A percentile compares a stretch with the other conserved stretches of the same genome.
Evolutionary conservation across 2,113 vertebrate genomes (phyloP).

Genomic region (Saccopteryx bilineata): DNA sequence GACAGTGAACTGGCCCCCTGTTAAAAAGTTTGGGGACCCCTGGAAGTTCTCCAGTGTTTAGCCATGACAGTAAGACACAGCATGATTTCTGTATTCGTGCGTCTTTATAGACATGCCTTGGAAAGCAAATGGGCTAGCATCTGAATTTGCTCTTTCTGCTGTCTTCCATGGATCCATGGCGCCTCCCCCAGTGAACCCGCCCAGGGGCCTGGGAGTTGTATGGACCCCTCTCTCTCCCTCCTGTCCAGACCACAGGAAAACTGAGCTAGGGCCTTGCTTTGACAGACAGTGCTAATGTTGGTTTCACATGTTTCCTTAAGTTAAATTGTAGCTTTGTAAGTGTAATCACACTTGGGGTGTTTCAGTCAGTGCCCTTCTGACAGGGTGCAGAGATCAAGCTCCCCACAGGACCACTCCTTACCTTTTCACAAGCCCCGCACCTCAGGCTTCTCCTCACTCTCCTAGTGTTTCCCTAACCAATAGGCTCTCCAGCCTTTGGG

Average conservation of each 20-base stretch:
- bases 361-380: neutral
- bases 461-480: neutral
- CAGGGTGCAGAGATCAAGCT: neutral
- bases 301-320: neutral
- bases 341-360: neutral
- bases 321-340: neutral
- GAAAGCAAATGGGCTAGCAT: neutral
- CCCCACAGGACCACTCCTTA: accelerated
- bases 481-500: neutral
- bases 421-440: too few relatives aligned
- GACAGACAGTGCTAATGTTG: neutral
- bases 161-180: neutral
- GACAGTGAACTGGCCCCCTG: too few relatives aligned
- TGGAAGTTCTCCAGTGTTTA: neutral
- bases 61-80: neutral
- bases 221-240: neutral
- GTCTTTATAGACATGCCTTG: neutral
- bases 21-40: too few relatives aligned
- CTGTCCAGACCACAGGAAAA: neutral
- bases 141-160: neutral
- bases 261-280: neutral
- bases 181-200: too few relatives aligned
- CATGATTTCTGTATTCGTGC: neutral
- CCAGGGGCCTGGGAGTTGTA: neutral
- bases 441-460: neutral